Evolutionary conservation across 2,888 invertebrate genomes (phyloP).

Genomic region (Onchidella celtica): DNA sequence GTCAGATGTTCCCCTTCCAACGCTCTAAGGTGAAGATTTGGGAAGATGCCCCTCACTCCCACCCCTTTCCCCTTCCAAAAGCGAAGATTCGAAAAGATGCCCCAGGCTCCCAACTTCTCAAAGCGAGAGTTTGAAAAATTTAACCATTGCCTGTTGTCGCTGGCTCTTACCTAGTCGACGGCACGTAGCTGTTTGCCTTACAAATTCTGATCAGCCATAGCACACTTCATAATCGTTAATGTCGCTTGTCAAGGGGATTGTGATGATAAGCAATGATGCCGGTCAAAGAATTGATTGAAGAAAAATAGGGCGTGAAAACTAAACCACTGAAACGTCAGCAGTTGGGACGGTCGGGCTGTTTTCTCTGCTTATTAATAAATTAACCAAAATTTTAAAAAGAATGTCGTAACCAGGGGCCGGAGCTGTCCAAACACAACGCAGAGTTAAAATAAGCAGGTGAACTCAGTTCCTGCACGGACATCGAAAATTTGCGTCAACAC

Average conservation of each 20-base stretch:
- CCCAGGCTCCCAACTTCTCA: too few species aligned
- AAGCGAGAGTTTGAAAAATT: too few species aligned
- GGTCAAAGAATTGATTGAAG: neutral
- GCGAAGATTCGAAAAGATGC: too few species aligned
- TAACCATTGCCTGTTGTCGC: too few species aligned
- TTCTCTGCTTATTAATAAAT: neutral
- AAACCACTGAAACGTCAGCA: neutral
- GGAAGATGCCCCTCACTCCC: too few species aligned
- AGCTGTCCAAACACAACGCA: neutral
- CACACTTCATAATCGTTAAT: neutral
- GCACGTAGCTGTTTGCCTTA: too few species aligned
- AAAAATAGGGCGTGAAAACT: neutral
- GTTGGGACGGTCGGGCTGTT: neutral
- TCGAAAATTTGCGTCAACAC: neutral
- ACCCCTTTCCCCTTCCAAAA: too few species aligned
- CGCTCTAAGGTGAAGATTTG: too few species aligned
- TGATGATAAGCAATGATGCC: slow-evolving; percentile 8
- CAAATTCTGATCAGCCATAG: too few species aligned
- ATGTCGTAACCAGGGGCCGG: neutral
- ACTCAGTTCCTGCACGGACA: neutral
- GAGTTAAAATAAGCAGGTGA: neutral
- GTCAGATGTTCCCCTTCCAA: too few species aligned
- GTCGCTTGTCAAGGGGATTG: neutral
- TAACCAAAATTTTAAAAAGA: too few species aligned
- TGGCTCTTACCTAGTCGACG: too few species aligned